A percentile compares a stretch with the other conserved stretches of the same genome.
These are phyloP conservation scores for Cheilosia vulpina DNA, from an alignment of 2,888 invertebrate genomes.

Conservation along the genomic window DNA sequence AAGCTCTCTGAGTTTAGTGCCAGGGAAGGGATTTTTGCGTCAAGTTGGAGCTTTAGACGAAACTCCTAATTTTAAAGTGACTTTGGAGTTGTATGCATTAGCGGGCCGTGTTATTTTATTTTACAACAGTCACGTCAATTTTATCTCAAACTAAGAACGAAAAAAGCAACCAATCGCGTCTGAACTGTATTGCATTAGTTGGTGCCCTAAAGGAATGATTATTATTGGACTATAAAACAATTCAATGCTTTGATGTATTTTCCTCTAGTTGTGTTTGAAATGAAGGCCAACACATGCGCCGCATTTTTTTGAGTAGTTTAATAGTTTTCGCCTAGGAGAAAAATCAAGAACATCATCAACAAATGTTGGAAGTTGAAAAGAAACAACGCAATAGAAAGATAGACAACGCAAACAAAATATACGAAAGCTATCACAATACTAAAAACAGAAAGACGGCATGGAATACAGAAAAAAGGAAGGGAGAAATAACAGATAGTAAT, in stretches of 20 bases:
- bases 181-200: too few species aligned
- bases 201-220: too few species aligned
- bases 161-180: too few species aligned
- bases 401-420: constrained; percentile 32
- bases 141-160: too few species aligned
- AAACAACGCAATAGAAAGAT: constrained; percentile 27
- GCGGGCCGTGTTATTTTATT: too few species aligned
- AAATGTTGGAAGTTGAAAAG: constrained; percentile 7
- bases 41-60: too few species aligned
- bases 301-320: constrained; percentile 55
- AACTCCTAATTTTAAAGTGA: too few species aligned
- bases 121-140: too few species aligned
- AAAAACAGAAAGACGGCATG: constrained; percentile 16
- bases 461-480: not conserved
- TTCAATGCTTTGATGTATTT: constrained; percentile 2
- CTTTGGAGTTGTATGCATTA: too few species aligned
- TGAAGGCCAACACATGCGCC: constrained; percentile 64
- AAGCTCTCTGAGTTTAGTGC: too few species aligned
- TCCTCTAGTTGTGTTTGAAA: constrained; percentile 21
- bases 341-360: constrained; percentile 9
- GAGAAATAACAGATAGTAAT: constrained; percentile 24
- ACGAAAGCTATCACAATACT: constrained; percentile 30
- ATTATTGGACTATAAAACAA: not conserved
- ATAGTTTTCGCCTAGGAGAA: constrained; percentile 41
- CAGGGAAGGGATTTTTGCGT: too few species aligned